Conservation (phyloP, 1,140 invertebrate genomes). For the Antheraea pernyi region DNA sequence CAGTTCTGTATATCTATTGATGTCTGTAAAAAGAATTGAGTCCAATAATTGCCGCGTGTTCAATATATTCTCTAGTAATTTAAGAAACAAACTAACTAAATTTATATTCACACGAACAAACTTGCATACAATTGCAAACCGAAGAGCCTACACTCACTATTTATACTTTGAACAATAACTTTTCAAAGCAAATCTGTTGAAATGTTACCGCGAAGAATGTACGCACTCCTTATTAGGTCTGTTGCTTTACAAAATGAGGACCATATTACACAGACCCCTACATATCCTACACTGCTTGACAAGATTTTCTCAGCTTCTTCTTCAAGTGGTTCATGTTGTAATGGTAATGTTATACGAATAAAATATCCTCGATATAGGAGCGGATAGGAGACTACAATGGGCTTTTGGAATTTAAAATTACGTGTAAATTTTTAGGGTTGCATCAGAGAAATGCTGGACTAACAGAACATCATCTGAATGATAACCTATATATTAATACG, state of each 20-base stretch:
- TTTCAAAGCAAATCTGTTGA: constrained; percentile 13
- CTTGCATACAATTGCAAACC: not conserved
- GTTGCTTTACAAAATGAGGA: constrained; percentile 6
- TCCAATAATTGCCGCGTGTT: too few relatives aligned
- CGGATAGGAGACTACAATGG: constrained; percentile 56
- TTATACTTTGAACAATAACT: constrained; percentile 3
- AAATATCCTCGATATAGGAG: constrained; percentile 47
- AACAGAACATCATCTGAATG: not conserved
- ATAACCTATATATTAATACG: too few relatives aligned
- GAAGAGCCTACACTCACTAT: not conserved
- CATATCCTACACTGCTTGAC: not conserved
- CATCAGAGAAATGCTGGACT: not conserved
- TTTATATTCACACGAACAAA: not conserved
- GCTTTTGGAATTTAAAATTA: constrained; percentile 54
- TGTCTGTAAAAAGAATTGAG: too few relatives aligned
- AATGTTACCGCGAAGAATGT: constrained; percentile 11
- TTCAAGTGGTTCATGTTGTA: not conserved
- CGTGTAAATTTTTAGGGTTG: constrained; percentile 46
- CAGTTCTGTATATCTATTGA: too few relatives aligned
- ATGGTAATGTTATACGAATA: constrained; percentile 25
- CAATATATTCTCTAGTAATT: too few relatives aligned
- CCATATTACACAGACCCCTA: constrained; percentile 1
- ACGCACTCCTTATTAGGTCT: constrained; percentile 14
- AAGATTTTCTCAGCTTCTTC: not conserved
- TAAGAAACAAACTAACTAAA: too few relatives aligned